These are phyloP conservation scores for Patiria miniata DNA, from an alignment of 35 echinoderm and acorn worm genomes.

Conservation along the genomic window DNA sequence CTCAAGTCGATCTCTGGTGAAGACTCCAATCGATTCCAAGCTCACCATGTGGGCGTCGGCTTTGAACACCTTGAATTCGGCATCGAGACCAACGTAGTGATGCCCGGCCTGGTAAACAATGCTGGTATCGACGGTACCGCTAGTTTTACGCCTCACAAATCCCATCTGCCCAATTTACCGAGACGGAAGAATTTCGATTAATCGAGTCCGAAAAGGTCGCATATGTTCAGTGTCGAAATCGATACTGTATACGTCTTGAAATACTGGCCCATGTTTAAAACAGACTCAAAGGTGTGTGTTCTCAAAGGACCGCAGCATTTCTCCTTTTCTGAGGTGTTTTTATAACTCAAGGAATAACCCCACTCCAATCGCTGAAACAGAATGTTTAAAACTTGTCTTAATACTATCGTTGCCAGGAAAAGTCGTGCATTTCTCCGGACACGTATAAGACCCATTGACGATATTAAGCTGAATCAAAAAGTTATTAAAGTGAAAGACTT, in stretches of 20 bases:
- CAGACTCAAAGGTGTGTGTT: too few species aligned
- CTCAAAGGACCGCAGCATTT: too few species aligned
- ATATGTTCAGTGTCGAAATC: not conserved
- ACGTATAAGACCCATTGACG: too few species aligned
- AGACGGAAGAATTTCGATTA: not conserved
- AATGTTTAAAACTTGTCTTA: too few species aligned
- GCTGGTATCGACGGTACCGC: constrained; percentile 42
- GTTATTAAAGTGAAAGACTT: too few species aligned
- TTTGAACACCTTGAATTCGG: constrained; percentile 57
- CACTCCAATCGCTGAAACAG: too few species aligned
- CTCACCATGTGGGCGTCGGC: constrained; percentile 54
- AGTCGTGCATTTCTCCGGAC: too few species aligned
- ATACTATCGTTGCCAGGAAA: too few species aligned
- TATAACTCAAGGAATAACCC: too few species aligned
- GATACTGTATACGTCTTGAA: not conserved
- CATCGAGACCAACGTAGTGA: constrained; percentile 56
- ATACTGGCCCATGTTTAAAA: too few species aligned
- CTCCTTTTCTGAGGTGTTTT: too few species aligned
- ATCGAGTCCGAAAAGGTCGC: not conserved
- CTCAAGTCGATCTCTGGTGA: constrained; percentile 59
- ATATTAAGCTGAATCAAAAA: too few species aligned
- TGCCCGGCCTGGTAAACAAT: constrained; percentile 38
- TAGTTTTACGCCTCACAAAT: constrained; percentile 47
- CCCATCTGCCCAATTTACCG: constrained; percentile 41
- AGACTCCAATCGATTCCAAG: constrained; percentile 41